Evolutionary conservation across 2,113 vertebrate species (phyloP), one percentile per base, ranked within the genome.

Genomic region (Pachypanchax playfairii): DNA sequence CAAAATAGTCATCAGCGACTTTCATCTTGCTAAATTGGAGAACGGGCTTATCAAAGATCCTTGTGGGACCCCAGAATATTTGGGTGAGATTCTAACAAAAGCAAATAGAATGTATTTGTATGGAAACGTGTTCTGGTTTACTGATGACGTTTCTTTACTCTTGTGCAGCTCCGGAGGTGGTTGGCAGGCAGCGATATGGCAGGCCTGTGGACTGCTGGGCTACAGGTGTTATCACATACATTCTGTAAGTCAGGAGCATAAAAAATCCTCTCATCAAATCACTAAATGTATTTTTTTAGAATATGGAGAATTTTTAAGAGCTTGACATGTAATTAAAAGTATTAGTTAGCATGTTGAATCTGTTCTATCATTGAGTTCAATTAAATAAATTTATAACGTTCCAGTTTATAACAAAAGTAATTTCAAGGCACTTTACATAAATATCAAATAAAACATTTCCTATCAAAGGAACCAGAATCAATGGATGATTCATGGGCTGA

Each of bases 1-100:
- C 3, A 99, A 98, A 93, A 99, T 99, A 0, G 96, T 99, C 81
- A 99, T 99, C 90, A 99, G 96, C 0, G 96, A 98, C 89, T 98
- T 98, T 85, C 97, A 99, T 65, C 87, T 99, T 81, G 97, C 97
- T 74, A 98, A 98, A 90, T 84, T 99, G 84, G 96, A 98, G 90
- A 98, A 96, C 0, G 96, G 96, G 39, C 94, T 98, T 54, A 97
- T 99, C 89, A 99, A 99, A 83, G 97, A 99, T 71, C 97, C 97
- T 29, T 98, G 96, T 50, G 96, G 96, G 65, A 99, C 97, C 3
- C 96, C 97, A 0, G 97, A 98, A 77, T 99, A 99, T 80, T 91
- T 99, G 75, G 97, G 97, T 97, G 90, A 95, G 90, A 39, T 54
- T 39, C 31, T 22, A 33, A 1, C 5, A 22, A 4, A 18, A n/a